Base-by-base conservation (phyloP, 2,797 vertebrate species). In the Euphonia xanthogaster region DNA sequence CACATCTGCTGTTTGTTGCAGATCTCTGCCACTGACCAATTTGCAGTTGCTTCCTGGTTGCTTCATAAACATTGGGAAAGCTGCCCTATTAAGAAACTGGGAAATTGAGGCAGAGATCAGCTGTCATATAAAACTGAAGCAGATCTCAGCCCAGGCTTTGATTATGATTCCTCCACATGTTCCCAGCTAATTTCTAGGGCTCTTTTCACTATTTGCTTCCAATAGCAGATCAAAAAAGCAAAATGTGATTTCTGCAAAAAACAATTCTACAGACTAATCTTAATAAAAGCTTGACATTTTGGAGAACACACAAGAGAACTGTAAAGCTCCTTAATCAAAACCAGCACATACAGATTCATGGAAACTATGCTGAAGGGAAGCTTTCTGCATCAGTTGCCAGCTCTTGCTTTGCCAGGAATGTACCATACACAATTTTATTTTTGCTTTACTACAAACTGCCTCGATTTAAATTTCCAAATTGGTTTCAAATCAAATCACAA, bases 321-420 rank as follows among this genome's bases (percentile, higher is more conserved):
- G 71, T 77, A 86, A 94, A 97, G 76, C 53, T 90, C 51, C 85
- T 90, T 97, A 97, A 97, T 96, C 92, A 95, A 96, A 97, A 95
- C 80, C 97, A 97, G 90, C 87, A 94, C 65, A 70, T 40, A 67
- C 30, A 94, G 73, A 94, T 71, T 76, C 60, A 83, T 85, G 94
- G 95, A 96, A 97, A 97, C 79, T 92, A 93, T 89, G 88, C 87
- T 86, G 86, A 96, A 96, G 74, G 63, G 76, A 91, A 96, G 93
- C 60, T 76, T 91, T 94, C 54, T 86, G 75, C 81, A 83, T 37
- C 23, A 21, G 37, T 5, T 95, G 86, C 90, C 88, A 94, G 74
- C 47, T 60, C 42, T 40, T 0, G 0, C 54, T 92, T 65, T 91
- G 93, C 53, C 80, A 92, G 76, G 91, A 97, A 95, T 73, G 79